Evolutionary conservation across 2,113 vertebrate genomes (phyloP).

Genomic region (Pteropus alecto): DNA sequence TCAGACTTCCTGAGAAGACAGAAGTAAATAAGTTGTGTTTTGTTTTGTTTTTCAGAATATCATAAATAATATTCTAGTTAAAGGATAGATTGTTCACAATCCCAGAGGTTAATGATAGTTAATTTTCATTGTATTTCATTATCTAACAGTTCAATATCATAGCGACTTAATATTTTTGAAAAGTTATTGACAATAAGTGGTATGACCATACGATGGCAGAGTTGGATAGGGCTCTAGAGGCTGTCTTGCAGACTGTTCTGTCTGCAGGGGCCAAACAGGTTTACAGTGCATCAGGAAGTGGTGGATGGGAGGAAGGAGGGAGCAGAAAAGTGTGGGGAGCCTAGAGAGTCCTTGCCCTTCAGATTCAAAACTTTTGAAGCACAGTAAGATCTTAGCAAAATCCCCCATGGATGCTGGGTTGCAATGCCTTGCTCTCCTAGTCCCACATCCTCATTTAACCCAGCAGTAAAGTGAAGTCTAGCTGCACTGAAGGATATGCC

Average conservation of each 20-base stretch:
- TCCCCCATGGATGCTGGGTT: neutral
- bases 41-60: neutral
- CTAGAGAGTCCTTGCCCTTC: neutral
- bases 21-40: neutral
- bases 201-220: neutral
- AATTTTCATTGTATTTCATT: neutral
- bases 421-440: neutral
- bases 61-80: neutral
- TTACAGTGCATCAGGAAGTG: neutral
- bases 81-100: neutral
- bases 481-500: fast-evolving
- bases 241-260: neutral
- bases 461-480: neutral
- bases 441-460: neutral
- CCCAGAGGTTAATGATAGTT: neutral
- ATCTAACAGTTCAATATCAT: neutral
- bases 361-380: neutral
- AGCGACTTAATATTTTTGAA: neutral
- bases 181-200: neutral
- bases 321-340: neutral
- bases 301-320: neutral
- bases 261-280: no score
- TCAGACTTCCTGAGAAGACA: conserved; percentile 9
- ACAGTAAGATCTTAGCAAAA: neutral
- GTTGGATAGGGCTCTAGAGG: neutral